phyloP scores from a whole-genome alignment of 1,140 invertebrate genomes.

The Camponotus vicinus region DNA sequence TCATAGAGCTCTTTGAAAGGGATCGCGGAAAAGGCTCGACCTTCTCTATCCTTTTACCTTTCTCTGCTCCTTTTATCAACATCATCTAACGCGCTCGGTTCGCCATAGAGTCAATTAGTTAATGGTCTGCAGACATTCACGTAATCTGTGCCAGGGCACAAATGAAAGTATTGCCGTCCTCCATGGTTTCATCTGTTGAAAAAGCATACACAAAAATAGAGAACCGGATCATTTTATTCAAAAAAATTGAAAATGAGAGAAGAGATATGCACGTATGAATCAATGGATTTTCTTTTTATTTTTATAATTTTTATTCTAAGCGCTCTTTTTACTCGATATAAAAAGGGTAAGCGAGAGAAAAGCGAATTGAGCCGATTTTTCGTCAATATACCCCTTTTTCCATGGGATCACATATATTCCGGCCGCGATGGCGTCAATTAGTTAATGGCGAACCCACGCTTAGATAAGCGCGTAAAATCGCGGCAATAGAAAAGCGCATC shows the following conservation, averaged over 20 bases:
- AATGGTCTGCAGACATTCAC: conserved; percentile 42
- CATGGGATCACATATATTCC: conserved; percentile 36
- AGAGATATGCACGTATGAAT: not conserved
- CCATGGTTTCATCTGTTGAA: conserved; percentile 2
- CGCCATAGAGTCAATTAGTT: conserved; percentile 56
- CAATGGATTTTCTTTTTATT: not conserved
- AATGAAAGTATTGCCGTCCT: conserved; percentile 33
- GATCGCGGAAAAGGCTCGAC: conserved; percentile 35
- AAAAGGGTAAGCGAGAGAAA: not conserved
- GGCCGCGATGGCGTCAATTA: conserved; percentile 63
- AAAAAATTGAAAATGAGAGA: conserved; percentile 19
- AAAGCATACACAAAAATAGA: not conserved
- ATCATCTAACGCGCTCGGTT: conserved; percentile 25
- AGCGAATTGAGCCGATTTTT: conserved; percentile 20
- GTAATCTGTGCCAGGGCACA: conserved; percentile 42
- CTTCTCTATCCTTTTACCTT: conserved; percentile 16
- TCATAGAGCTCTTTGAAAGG: conserved; percentile 30
- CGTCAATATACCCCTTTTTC: conserved; percentile 31
- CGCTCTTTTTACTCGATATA: not conserved
- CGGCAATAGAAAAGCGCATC: conserved; percentile 63
- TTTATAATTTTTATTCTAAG: no score
- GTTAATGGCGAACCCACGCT: conserved; percentile 66
- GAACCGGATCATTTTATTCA: not conserved
- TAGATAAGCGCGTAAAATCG: conserved; percentile 61
- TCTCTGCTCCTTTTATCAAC: conserved; percentile 37